Base-by-base conservation (phyloP, 2,888 invertebrate species). In the Ormyrus pomaceus region DNA sequence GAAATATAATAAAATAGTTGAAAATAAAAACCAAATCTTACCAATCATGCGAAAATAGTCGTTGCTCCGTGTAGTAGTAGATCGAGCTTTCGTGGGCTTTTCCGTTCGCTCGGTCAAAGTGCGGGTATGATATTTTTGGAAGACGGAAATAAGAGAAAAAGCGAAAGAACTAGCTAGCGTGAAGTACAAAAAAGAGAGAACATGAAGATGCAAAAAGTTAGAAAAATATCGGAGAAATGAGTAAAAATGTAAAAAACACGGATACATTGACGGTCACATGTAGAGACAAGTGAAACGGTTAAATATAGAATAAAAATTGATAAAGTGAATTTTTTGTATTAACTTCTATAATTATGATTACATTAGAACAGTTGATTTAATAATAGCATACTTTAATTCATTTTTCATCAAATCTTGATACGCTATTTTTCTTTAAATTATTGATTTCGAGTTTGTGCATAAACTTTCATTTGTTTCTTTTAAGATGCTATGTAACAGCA, bases 81-180 rank as follows among this genome's bases (percentile, higher is more conserved):
- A 34, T 79, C 68, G 70, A 69, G 55, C 55, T 70, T 77, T 70
- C 59, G 19, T 66, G 59, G 55, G 66, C 71, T 69, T 66, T 65
- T 76, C 80, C 83, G 86, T 87, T 87, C 86, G 86, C 87, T 88
- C 87, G 87, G 86, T 86, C 86, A 86, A 87, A 86, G 83, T 86
- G 85, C 86, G 85, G 80, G 77, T 83, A 80, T 74, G 69, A 77
- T 70, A 68, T 58, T 45, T 71, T 76, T 66, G n/a, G 51, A 11
- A 56, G 45, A 58, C 3, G n/a, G 45, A 13, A 46, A 64, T 19
- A 11, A 56, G 34, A 55, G 46, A 70, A 34, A 58, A 46, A 69
- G 13, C 56, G 19, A 76, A 13, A 62, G 59, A 62, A 68, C 64
- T 61, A 80, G 69, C 72, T 73, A 80, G 62, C 70, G 77, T 80